phyloP scores from a whole-genome alignment of 2,113 vertebrate genomes.

The Epinephelus cyanopodus region DNA sequence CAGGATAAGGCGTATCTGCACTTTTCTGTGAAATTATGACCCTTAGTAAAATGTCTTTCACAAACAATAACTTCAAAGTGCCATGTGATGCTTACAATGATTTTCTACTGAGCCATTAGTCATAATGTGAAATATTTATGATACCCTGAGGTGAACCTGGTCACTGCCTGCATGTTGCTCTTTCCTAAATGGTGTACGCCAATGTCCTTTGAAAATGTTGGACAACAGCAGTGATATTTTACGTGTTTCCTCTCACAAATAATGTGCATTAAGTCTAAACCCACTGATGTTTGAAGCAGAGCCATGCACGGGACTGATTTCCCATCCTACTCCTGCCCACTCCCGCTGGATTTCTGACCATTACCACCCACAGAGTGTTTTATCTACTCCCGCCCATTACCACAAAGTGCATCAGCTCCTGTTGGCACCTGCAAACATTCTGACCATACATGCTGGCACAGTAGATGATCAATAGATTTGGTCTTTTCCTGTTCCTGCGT shows the following conservation, averaged over 20 bases:
- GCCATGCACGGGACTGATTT: no score
- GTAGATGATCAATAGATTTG: no score
- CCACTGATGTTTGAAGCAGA: neutral
- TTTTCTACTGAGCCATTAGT: neutral
- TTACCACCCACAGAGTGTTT: no score
- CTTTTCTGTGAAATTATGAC: constrained; percentile 6
- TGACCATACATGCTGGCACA: no score
- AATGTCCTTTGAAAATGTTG: no score
- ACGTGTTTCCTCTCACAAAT: neutral
- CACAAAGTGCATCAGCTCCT: no score
- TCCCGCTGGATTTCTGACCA: no score
- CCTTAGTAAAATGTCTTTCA: constrained; percentile 2
- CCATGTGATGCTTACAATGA: neutral
- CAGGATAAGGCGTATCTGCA: constrained; percentile 1
- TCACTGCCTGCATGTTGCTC: neutral
- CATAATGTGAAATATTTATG: neutral
- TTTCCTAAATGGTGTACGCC: no score
- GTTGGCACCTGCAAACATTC: no score
- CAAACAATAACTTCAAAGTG: neutral
- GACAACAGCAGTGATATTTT: neutral
- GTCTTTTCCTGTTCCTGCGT: no score
- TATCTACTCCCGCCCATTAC: no score
- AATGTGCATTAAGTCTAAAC: neutral
- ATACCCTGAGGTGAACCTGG: neutral
- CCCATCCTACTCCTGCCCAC: no score